Evolutionary conservation across 2,888 invertebrate species (phyloP).

Genomic region (Lycophotia porphyrea): DNA sequence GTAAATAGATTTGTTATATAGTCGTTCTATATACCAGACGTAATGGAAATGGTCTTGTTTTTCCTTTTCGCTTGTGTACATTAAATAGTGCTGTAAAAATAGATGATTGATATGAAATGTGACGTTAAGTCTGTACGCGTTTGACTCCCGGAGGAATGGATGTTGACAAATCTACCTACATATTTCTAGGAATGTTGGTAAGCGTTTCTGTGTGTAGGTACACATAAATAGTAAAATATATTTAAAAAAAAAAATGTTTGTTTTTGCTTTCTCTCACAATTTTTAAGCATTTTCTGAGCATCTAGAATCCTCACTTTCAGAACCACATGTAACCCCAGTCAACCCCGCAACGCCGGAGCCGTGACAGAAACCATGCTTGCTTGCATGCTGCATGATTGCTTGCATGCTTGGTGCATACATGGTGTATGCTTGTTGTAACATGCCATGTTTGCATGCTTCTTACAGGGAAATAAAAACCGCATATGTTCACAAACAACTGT

Average conservation of each 20-base stretch:
- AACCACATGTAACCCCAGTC: too few relatives aligned
- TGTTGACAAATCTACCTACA: slow-evolving; percentile 8
- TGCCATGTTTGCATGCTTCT: too few relatives aligned
- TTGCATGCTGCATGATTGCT: too few relatives aligned
- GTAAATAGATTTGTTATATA: slow-evolving; percentile 21
- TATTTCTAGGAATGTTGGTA: background rate
- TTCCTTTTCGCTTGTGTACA: slow-evolving; percentile 1
- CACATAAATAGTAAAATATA: too few relatives aligned
- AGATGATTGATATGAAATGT: slow-evolving; percentile 32
- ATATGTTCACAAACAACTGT: too few relatives aligned
- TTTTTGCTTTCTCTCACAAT: background rate
- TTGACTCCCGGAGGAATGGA: slow-evolving; percentile 2
- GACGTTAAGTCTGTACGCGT: slow-evolving; percentile 9
- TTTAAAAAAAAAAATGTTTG: too few relatives aligned
- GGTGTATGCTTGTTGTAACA: too few relatives aligned
- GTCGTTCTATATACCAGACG: background rate
- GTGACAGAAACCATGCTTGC: too few relatives aligned
- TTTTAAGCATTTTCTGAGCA: background rate
- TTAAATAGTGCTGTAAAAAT: slow-evolving; percentile 19
- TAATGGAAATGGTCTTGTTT: slow-evolving; percentile 40
- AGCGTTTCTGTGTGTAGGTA: too few relatives aligned
- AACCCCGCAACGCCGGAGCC: too few relatives aligned
- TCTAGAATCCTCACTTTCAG: background rate
- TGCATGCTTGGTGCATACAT: too few relatives aligned
- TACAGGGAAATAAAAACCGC: too few relatives aligned